Evolutionary conservation across 2,797 vertebrate species (phyloP), one percentile per base, ranked within the genome.

Genomic region (Acanthopagrus latus): DNA sequence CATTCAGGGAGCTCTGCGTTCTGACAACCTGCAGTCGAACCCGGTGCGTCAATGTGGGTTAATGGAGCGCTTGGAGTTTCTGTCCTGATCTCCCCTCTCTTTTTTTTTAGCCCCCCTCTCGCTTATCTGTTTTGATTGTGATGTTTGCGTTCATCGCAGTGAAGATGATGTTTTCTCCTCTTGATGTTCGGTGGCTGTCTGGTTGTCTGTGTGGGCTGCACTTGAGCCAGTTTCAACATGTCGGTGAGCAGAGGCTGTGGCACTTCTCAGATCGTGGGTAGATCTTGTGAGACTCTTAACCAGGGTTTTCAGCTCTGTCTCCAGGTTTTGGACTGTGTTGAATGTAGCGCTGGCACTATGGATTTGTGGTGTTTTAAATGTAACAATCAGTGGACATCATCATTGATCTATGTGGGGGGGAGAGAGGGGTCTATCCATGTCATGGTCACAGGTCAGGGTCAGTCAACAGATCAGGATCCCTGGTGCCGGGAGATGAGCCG

Each of bases 11-110:
- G 55, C 38, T 56, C 13, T 65, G 7, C 18, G 58, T 62, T 74
- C 7, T 73, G 73, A 78, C 85, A 80, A 80, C 80, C 85, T 76
- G 82, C 82, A 48, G 72, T 55, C 63, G 33, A 66, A 66, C 16
- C 76, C 54, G 67, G 83, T 62, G 83, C 86, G 84, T 83, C 79
- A 86, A 52, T 91, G 79, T 92, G 89, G 90, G 88, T 94, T 88
- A 90, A 86, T 89, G 81, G 91, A 88, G 54, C 70, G 62, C 79
- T 64, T 73, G 69, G 80, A 81, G 84, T 83, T 83, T 57, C 20
- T 48, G 65, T 70, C 23, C 71, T 17, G 33, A 21, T 78, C 58
- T 50, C 64, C 33, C 62, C 54, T 46, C 33, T 33, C 33, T 33
- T 60, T 21, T 17, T 33, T 7, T 7, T 29, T 29, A 29, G n/a